Percentiles rank a stretch among this genome's conserved stretches.
phyloP scores from a whole-genome alignment of 2,888 invertebrate species.

The Chloromyia formosa region DNA sequence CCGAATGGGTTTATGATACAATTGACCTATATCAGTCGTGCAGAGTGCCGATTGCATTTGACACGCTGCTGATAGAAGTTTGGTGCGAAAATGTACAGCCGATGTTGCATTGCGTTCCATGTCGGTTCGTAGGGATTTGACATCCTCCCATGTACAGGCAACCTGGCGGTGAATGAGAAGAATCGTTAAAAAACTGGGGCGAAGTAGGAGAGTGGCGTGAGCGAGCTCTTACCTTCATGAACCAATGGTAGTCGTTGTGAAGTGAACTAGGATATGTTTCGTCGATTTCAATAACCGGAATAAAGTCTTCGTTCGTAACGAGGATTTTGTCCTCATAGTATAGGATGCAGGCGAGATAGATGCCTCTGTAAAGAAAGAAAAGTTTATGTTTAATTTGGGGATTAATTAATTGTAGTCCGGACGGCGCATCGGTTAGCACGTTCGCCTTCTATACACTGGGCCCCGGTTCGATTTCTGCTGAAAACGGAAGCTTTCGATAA shows the following conservation, averaged over 20 bases:
- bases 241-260: slow-evolving; percentile 95
- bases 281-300: slow-evolving; percentile 96
- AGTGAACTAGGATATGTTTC: slow-evolving; percentile 93
- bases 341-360: slow-evolving; percentile 90
- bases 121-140: slow-evolving; percentile 87
- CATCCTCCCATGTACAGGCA: slow-evolving; percentile 96
- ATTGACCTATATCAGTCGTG: slow-evolving; percentile 91
- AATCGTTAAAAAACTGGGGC: slow-evolving; percentile 1
- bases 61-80: slow-evolving; percentile 89
- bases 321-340: slow-evolving; percentile 96
- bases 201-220: too few relatives aligned
- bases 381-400: too few relatives aligned
- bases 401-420: too few relatives aligned
- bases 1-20: slow-evolving; percentile 89
- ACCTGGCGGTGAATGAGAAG: slow-evolving; percentile 67
- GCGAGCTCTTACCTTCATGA: slow-evolving; percentile 90
- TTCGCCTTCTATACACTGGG: too few relatives aligned
- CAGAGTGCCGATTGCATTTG: slow-evolving; percentile 93
- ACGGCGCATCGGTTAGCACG: too few relatives aligned
- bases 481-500: too few relatives aligned
- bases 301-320: slow-evolving; percentile 95
- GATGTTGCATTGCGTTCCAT: slow-evolving; percentile 94
- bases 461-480: too few relatives aligned
- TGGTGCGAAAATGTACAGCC: slow-evolving; percentile 89
- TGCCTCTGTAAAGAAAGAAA: slow-evolving; percentile 74